Base-by-base conservation (phyloP, 1,140 invertebrate species). In the Anoplophora glabripennis region DNA sequence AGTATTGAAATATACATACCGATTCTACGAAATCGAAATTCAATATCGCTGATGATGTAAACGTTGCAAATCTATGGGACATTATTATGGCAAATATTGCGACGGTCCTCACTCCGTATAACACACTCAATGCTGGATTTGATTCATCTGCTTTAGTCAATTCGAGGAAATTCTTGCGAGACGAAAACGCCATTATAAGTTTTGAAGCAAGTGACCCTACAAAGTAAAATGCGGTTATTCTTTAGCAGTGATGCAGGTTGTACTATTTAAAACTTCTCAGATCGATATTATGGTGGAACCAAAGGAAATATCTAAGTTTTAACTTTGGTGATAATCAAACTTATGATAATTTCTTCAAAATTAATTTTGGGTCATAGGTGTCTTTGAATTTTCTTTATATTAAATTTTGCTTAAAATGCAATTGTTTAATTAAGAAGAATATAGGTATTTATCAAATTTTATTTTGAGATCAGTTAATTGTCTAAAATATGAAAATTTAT, bases 101-200 rank as follows among this genome's bases (percentile, higher is more conserved):
- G 11, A 82, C 59, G 14, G 79, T 80, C 28, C 79, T 71, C 9
- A 83, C 72, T 0, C 82, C 81, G 62, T 83, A 81, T 0, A 83
- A 57, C 1, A 79, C 71, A 42, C 75, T 72, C 3, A 79, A 52
- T 0, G 77, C 77, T 10, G 70, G 64, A 57, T 80, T 76, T 21
- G 76, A 71, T 46, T 75, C 75, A 48, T 80, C 77, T 28, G 71
- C 63, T 61, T 75, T 70, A 7, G 75, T 51, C 66, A 64, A 71
- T 71, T 66, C 77, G 41, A 54, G 14, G 21, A 68, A 80, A 69
- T 76, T 80, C 73, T 70, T 73, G 73, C 66, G 73, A 44, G 76
- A 64, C 11, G 79, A 80, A 73, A 81, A 80, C 17, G 77, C 69
- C 45, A 77, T 38, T 12, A 78, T 76, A 66, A 75, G 70, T 70